Percentiles rank a stretch among this genome's conserved stretches.
Conservation (phyloP, 2,797 vertebrate species). For the Orestias chungarensis region DNA sequence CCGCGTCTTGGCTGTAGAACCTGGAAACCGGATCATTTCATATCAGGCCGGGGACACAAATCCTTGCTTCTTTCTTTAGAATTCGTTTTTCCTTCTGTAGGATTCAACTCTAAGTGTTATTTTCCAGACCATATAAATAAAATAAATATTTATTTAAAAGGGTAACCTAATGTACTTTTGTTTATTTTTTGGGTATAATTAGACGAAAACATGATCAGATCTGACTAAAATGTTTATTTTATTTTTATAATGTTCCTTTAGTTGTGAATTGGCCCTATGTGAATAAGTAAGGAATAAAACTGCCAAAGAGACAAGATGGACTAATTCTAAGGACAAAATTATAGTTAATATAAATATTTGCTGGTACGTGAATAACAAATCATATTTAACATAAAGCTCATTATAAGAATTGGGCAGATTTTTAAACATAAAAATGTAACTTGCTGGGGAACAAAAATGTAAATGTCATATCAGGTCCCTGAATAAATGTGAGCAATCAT, state of each 20-base stretch:
- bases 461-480: background rate
- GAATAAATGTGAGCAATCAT: background rate
- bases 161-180: too few species aligned
- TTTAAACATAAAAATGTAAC: too few species aligned
- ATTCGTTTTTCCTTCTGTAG: background rate
- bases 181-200: too few species aligned
- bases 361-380: background rate
- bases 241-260: too few species aligned
- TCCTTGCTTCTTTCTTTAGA: background rate
- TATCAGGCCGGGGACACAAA: constrained; percentile 23
- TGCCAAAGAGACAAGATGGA: too few species aligned
- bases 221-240: too few species aligned
- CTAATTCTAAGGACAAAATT: too few species aligned
- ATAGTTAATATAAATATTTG: background rate
- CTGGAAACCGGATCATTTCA: constrained; percentile 36
- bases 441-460: background rate
- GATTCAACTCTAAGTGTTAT: background rate
- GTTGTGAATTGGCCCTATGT: too few species aligned
- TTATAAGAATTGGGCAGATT: too few species aligned
- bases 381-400: too few species aligned
- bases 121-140: background rate
- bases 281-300: too few species aligned
- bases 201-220: too few species aligned
- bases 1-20: constrained; percentile 50
- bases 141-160: background rate